These are phyloP conservation scores for Eriocheir sinensis DNA, from an alignment of 1,140 invertebrate species.

Conservation along the genomic window DNA sequence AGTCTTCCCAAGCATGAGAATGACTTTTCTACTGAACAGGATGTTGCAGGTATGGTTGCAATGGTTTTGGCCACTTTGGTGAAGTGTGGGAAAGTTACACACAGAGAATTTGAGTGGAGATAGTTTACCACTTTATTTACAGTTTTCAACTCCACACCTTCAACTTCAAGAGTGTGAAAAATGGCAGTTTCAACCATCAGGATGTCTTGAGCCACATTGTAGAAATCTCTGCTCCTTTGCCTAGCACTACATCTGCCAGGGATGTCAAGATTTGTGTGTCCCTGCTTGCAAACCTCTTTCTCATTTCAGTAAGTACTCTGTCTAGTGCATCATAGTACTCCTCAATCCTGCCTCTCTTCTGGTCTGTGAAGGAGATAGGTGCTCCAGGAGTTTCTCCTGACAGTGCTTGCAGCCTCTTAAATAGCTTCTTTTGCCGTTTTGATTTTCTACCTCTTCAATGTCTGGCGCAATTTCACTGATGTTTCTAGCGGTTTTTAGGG, in stretches of 20 bases:
- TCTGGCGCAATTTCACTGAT: neutral
- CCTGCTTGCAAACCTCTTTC: neutral
- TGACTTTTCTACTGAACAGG: conserved; percentile 33
- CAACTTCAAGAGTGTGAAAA: conserved; percentile 3
- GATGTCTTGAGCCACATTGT: conserved; percentile 7
- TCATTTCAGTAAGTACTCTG: neutral
- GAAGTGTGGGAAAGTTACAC: conserved; percentile 34
- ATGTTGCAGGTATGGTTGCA: conserved; percentile 44
- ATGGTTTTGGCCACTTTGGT: neutral
- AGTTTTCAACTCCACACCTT: conserved; percentile 17
- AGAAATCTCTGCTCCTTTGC: neutral
- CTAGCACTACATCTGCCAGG: neutral
- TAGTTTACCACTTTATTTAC: conserved; percentile 19
- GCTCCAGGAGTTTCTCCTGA: neutral
- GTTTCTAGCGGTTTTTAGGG: neutral
- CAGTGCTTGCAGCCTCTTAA: neutral
- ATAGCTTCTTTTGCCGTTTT: neutral
- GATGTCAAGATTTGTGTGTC: conserved; percentile 24
- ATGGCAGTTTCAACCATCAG: neutral
- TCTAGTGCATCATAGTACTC: conserved; percentile 30
- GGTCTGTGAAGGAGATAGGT: neutral
- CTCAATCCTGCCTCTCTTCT: conserved; percentile 12
- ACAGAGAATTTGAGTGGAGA: conserved; percentile 37
- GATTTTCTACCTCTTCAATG: conserved; percentile 26
- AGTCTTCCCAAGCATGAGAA: conserved; percentile 46